Evolutionary conservation across 2,113 vertebrate genomes (phyloP).

Genomic region (Paratilapia polleni): DNA sequence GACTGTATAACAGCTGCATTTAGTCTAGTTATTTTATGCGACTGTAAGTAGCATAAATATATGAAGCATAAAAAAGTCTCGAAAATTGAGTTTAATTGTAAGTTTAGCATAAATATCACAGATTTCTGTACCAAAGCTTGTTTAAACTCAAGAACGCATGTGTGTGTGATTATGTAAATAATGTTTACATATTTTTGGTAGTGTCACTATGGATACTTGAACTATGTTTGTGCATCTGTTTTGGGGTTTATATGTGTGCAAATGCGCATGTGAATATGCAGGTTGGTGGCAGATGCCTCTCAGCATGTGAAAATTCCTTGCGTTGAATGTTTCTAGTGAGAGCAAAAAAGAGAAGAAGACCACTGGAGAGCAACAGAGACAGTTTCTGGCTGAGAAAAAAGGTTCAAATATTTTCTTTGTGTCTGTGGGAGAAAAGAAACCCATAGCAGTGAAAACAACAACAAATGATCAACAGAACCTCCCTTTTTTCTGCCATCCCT

Average conservation of each 20-base stretch:
- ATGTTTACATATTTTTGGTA: slow-evolving; percentile 32
- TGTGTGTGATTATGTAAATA: slow-evolving; percentile 31
- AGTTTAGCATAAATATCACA: slow-evolving; percentile 6
- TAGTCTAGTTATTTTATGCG: slow-evolving; percentile 18
- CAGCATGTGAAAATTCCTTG: slow-evolving; percentile 32
- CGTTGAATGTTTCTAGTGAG: slow-evolving; percentile 44
- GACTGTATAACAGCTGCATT: slow-evolving; percentile 25
- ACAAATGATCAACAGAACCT: slow-evolving; percentile 49
- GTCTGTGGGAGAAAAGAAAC: slow-evolving; percentile 47
- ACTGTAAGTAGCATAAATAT: not conserved
- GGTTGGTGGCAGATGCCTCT: slow-evolving; percentile 44
- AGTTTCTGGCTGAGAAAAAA: slow-evolving; percentile 47
- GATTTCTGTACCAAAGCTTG: not conserved
- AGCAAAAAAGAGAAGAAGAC: slow-evolving; percentile 52
- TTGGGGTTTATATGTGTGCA: slow-evolving; percentile 13
- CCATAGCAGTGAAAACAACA: slow-evolving; percentile 50
- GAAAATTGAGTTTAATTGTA: not conserved
- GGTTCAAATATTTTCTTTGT: slow-evolving; percentile 56
- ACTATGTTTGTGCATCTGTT: slow-evolving; percentile 45
- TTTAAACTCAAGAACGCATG: not conserved
- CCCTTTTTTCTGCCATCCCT: slow-evolving; percentile 2
- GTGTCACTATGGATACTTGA: slow-evolving; percentile 23
- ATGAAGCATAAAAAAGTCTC: not conserved
- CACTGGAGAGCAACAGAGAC: slow-evolving; percentile 57
- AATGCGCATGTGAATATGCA: slow-evolving; percentile 34